Percentiles rank a stretch among this genome's conserved stretches.
These are phyloP conservation scores for Orthonyx spaldingii DNA, from an alignment of 2,113 vertebrate genomes.

Conservation along the genomic window DNA sequence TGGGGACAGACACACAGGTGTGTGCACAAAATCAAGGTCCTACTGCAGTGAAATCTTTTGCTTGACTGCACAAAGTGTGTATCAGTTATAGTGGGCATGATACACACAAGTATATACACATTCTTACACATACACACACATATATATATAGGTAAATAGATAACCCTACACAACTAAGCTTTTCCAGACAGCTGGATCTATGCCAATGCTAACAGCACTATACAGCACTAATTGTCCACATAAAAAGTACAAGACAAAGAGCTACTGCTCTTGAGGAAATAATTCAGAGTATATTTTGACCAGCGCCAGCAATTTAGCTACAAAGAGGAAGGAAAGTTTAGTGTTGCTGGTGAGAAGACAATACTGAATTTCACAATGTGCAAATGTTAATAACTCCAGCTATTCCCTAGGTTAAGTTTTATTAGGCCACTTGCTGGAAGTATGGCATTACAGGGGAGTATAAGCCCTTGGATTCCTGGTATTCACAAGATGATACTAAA, in stretches of 20 bases:
- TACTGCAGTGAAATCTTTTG: not conserved
- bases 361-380: not conserved
- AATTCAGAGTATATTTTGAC: not conserved
- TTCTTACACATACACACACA: not conserved
- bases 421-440: not conserved
- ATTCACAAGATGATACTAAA: not conserved
- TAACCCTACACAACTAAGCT: not conserved
- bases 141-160: not conserved
- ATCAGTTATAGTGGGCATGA: not conserved
- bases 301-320: not conserved
- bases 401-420: not conserved
- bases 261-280: not conserved
- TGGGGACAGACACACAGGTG: constrained; percentile 32
- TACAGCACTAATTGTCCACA: not conserved
- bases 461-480: not conserved
- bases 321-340: not conserved
- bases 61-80: not conserved
- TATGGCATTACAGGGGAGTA: not conserved
- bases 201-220: not conserved
- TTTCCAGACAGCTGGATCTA: not conserved
- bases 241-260: not conserved
- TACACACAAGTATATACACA: constrained; percentile 45
- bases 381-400: not conserved
- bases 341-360: not conserved
- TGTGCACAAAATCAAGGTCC: constrained; percentile 11